phyloP scores from a whole-genome alignment of 1,140 invertebrate species.

The Dermatophagoides farinae region DNA sequence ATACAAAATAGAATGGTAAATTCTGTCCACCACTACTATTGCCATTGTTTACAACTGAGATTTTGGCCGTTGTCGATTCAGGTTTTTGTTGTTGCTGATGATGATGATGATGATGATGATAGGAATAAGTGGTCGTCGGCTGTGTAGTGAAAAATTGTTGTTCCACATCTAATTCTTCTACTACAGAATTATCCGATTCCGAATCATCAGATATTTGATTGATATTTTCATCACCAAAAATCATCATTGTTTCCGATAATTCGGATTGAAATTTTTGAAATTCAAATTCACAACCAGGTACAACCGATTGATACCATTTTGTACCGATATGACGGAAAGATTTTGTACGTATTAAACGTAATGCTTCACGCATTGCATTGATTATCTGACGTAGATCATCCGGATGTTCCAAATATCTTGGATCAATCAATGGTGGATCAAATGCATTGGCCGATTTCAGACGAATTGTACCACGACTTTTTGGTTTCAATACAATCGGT shows the following conservation, averaged over 20 bases:
- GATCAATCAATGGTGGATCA: conserved; percentile 52
- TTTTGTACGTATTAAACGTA: neutral
- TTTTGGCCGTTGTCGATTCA: neutral
- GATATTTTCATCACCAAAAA: neutral
- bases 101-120: too few species aligned
- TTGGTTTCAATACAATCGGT: conserved; percentile 46
- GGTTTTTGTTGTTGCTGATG: too few species aligned
- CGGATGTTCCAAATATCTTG: conserved; percentile 46
- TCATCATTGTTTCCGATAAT: neutral
- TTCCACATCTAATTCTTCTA: neutral
- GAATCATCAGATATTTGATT: neutral
- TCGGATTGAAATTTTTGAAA: neutral
- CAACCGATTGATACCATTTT: conserved; percentile 41
- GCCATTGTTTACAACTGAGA: neutral
- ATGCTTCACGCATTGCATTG: conserved; percentile 10
- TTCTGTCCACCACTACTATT: too few species aligned
- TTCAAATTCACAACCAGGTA: conserved; percentile 46
- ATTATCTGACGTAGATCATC: conserved; percentile 31
- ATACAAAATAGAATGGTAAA: too few species aligned
- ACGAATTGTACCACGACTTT: conserved; percentile 46
- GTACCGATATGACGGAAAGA: conserved; percentile 39
- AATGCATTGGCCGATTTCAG: conserved; percentile 47
- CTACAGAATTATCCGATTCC: neutral
- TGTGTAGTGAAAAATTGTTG: neutral
- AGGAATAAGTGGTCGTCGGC: neutral